Evolutionary conservation across 2,797 vertebrate genomes (phyloP), one percentile per base, ranked within the genome.

Genomic region (Eurystomus glaucurus): DNA sequence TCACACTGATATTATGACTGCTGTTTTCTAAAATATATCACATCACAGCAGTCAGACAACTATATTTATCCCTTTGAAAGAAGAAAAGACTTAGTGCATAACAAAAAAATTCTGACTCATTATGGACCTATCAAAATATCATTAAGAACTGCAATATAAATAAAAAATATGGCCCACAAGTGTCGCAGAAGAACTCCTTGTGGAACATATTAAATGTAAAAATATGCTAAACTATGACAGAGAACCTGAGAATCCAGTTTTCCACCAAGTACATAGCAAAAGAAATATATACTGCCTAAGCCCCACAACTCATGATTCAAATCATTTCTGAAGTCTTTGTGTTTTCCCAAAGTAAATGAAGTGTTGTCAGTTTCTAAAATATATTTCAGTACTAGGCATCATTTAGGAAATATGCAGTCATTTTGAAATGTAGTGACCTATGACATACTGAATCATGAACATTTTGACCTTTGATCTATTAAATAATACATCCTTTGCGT

Each of bases 391-490:
- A 89, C 62, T 68, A 37, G 55, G 79, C 69, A 81, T 96, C 91
- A 97, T 50, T 94, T 96, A 72, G 95, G 85, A 98, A 98, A 97
- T 87, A 95, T 71, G 74, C 90, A 97, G 90, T 86, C 81, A 96
- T 96, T 97, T 98, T 1, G 2, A 89, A 93, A 97, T 91, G 70
- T 68, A 92, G 80, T 91, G 82, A 97, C 88, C 93, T 81, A 78
- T 91, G 84, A 52, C 95, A 94, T 91, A 97, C 62, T 97, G 97
- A 98, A 97, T 98, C 92, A 96, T 90, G 94, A 97, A 86, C 60
- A 88, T 76, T 95, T 58, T 96, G 91, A 95, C 88, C 96, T 96
- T 88, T 96, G 82, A 51, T 81, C 71, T 92, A 62, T 88, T 97
- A 96, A 97, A 97, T 94, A 96, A 98, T 94, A 52, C 54, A 80